Evolutionary conservation across 2,888 invertebrate genomes (phyloP), one percentile per base, ranked within the genome.

Genomic region (Augiades crinisus): DNA sequence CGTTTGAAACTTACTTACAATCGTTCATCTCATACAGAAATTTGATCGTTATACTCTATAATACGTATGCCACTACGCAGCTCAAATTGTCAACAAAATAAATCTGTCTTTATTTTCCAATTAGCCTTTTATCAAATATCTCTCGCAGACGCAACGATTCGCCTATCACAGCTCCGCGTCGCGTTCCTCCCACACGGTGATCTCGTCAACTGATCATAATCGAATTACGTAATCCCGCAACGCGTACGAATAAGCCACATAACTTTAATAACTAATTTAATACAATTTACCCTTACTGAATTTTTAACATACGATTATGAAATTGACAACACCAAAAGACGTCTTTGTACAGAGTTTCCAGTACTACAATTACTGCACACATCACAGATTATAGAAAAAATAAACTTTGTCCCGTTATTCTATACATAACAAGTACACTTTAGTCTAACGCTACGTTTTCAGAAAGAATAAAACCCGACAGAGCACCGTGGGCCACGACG

Each of bases 361-460:
- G 63, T 63, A 64, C 70, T 81, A 78, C 70, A 70, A 19, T 30
- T 30, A 75, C 71, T 70, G 71, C 78, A 71, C 75, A 72, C 78
- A 82, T 83, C 84, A 85, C 84, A 84, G 84, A 80, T 78, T 67
- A 78, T 81, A 80, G 78, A 81, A 82, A 82, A 82, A 75, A 84
- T 79, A 81, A 77, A 75, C 67, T 75, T 76, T 70, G 64, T 68
- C 70, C 63, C 70, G 70, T 69, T 68, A 69, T 57, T 71, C 69
- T 79, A 78, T 78, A 79, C 70, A 75, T 75, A 78, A 80, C 80
- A 79, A 80, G 77, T 81, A 79, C 79, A 78, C 74, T 80, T 78
- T 69, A 68, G 56, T 60, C 72, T 82, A 81, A 68, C 50, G 57
- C 72, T 74, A 75, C 64, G 37, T 58, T 62, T 64, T 62, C 62